These are phyloP conservation scores for Drosophila ochracea DNA, from an alignment of 2,888 invertebrate genomes.

Conservation along the genomic window DNA sequence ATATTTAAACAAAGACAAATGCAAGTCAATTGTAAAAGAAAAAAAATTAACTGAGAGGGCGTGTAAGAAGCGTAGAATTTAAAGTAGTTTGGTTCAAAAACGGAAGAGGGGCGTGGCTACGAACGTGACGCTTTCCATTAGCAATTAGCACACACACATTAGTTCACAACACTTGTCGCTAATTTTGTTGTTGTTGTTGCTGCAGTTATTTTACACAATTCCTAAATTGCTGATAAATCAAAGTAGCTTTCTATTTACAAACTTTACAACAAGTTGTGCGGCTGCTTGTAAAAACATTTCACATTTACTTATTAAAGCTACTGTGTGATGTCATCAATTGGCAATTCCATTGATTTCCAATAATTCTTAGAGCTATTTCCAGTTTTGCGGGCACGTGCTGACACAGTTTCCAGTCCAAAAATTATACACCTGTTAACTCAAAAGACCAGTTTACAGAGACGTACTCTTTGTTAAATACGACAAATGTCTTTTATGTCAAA, in stretches of 20 bases:
- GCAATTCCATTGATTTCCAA: constrained; percentile 43
- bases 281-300: constrained; percentile 19
- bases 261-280: constrained; percentile 36
- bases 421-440: constrained; percentile 47
- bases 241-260: constrained; percentile 67
- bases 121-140: constrained; percentile 58
- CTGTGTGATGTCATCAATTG: constrained; percentile 51
- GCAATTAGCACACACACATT: constrained; percentile 55
- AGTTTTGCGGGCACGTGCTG: constrained; percentile 35
- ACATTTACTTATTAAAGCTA: constrained; percentile 17
- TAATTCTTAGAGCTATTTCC: constrained; percentile 25
- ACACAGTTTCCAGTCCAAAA: constrained; percentile 32
- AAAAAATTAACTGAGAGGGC: constrained; percentile 20
- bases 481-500: neutral
- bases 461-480: neutral
- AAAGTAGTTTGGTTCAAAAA: constrained; percentile 38
- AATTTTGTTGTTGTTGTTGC: constrained; percentile 22
- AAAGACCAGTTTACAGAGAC: constrained; percentile 21
- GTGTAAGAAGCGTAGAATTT: constrained; percentile 21
- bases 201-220: constrained; percentile 67
- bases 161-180: constrained; percentile 28
- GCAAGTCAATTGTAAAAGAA: constrained; percentile 15
- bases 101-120: constrained; percentile 27
- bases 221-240: constrained; percentile 69
- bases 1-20: constrained; percentile 13